Conservation (phyloP, 2,888 invertebrate genomes). For the Iselma pallidipennis region DNA sequence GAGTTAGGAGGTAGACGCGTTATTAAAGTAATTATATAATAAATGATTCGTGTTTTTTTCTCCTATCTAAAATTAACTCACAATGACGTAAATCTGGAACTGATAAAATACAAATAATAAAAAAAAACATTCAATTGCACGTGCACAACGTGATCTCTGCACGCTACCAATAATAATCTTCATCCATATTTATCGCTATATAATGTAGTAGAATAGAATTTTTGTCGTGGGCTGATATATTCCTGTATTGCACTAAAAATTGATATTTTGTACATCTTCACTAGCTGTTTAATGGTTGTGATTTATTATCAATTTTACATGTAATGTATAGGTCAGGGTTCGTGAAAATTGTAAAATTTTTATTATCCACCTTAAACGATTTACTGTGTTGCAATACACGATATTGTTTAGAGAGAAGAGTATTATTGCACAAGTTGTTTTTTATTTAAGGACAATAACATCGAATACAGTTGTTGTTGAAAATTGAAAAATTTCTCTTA, state of each 20-base stretch:
- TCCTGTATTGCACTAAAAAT: too few species aligned
- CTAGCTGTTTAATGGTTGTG: too few species aligned
- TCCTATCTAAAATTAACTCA: not conserved
- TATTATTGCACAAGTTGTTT: too few species aligned
- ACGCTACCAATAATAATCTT: not conserved
- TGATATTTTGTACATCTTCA: too few species aligned
- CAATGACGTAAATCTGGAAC: too few species aligned
- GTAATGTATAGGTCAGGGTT: not conserved
- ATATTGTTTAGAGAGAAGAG: too few species aligned
- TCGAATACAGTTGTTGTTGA: too few species aligned
- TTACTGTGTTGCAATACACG: not conserved
- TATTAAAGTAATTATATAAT: not conserved
- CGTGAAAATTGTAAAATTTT: not conserved
- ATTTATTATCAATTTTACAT: too few species aligned
- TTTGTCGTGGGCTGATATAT: too few species aligned
- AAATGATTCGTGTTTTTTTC: not conserved
- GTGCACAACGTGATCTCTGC: conserved; percentile 1
- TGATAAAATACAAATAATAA: too few species aligned
- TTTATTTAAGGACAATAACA: too few species aligned
- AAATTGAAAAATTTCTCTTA: too few species aligned
- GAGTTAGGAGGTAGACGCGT: conserved; percentile 14
- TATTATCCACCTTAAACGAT: not conserved
- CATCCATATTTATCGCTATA: not conserved
- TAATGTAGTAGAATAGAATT: not conserved
- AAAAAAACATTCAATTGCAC: not conserved